Conservation (phyloP, 2,113 vertebrate genomes). For the Macroglossus sobrinus region DNA sequence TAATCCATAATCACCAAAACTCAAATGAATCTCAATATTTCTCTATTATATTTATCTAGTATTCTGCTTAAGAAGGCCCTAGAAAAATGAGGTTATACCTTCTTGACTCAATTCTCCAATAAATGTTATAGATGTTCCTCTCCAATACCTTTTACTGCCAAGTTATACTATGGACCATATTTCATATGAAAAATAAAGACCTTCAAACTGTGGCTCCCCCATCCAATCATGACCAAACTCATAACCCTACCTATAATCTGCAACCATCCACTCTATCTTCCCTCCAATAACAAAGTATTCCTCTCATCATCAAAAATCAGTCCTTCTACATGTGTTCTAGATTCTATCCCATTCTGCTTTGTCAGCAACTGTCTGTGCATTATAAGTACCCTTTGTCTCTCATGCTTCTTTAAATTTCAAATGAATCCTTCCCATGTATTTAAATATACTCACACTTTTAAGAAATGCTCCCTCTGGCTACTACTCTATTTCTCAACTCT, state of each 20-base stretch:
- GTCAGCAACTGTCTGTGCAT: neutral
- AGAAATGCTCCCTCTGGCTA: neutral
- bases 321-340: neutral
- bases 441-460: neutral
- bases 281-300: neutral
- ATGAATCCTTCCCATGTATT: neutral
- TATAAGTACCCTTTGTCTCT: neutral
- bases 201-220: neutral
- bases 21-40: neutral
- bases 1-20: neutral
- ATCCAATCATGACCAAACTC: neutral
- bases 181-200: neutral
- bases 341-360: neutral
- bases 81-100: neutral
- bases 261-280: neutral
- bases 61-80: neutral
- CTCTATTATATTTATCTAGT: neutral
- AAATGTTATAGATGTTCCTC: neutral
- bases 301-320: neutral
- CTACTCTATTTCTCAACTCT: neutral
- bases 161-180: neutral
- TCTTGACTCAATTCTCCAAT: neutral
- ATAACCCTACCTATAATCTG: neutral
- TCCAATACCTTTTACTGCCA: neutral
- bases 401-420: neutral